Conservation (phyloP, 1,140 invertebrate genomes). For the Trypoxylus dichotomus region DNA sequence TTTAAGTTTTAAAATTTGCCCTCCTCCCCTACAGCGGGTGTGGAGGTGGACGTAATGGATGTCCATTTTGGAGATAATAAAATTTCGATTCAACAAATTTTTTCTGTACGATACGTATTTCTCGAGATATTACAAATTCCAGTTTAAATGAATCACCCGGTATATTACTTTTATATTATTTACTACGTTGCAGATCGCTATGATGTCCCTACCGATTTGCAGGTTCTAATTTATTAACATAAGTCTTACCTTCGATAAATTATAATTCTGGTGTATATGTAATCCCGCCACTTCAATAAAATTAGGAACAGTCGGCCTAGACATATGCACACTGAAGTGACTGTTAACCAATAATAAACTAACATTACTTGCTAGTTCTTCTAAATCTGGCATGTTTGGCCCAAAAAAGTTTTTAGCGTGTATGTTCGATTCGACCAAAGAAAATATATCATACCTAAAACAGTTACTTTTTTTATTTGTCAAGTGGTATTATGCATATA, state of each 20-base stretch:
- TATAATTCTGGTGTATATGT: conserved; percentile 52
- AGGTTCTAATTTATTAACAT: too few relatives aligned
- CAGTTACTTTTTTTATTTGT: neutral
- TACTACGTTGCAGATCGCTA: too few relatives aligned
- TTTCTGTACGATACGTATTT: too few relatives aligned
- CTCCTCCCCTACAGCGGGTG: too few relatives aligned
- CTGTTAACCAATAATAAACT: conserved; percentile 58
- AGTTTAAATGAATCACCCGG: too few relatives aligned
- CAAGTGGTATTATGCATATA: neutral
- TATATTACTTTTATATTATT: too few relatives aligned
- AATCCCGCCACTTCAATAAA: conserved; percentile 57
- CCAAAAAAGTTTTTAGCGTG: conserved; percentile 42
- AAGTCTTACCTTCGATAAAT: conserved; percentile 50
- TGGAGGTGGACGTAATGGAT: too few relatives aligned
- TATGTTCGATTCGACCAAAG: neutral
- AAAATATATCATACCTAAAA: conserved; percentile 23
- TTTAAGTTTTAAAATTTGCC: too few relatives aligned
- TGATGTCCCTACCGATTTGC: too few relatives aligned
- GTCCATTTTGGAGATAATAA: too few relatives aligned
- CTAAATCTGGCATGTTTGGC: conserved; percentile 38
- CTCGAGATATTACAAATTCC: too few relatives aligned
- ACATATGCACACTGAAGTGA: conserved; percentile 54
- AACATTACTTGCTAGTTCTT: conserved; percentile 48
- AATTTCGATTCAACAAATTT: too few relatives aligned
- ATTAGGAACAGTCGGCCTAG: conserved; percentile 53